phyloP scores from a whole-genome alignment of 2,888 invertebrate genomes.

The Schrankia costaestrigalis region DNA sequence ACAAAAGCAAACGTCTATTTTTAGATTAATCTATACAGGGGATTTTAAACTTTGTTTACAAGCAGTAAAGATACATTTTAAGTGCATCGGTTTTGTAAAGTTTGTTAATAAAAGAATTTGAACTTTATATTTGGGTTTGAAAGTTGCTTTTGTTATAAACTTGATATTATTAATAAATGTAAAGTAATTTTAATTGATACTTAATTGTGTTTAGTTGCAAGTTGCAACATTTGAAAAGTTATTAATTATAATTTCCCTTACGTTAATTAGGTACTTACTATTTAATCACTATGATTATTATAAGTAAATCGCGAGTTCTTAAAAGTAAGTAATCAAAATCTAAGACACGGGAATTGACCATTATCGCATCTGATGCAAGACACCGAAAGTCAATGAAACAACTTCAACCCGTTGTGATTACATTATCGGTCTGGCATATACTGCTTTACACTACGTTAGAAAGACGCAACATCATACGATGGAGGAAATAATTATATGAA shows the following conservation, averaged over 20 bases:
- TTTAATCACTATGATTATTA: not conserved
- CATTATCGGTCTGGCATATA: too few relatives aligned
- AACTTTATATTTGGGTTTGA: not conserved
- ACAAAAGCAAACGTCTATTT: not conserved
- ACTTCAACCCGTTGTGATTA: too few relatives aligned
- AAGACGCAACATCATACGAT: too few relatives aligned
- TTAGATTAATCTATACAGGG: not conserved
- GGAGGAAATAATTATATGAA: too few relatives aligned
- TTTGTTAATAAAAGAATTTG: not conserved
- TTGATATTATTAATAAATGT: constrained; percentile 24
- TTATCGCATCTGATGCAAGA: too few relatives aligned
- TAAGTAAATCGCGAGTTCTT: not conserved
- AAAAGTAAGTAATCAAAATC: not conserved
- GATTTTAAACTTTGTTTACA: constrained; percentile 4
- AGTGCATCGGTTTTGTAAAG: not conserved
- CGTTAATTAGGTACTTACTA: too few relatives aligned
- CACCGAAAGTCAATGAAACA: too few relatives aligned
- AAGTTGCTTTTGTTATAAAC: not conserved
- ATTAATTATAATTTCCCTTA: too few relatives aligned
- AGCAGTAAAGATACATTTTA: constrained; percentile 8
- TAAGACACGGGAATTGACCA: not conserved
- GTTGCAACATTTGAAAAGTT: constrained; percentile 16
- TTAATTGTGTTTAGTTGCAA: constrained; percentile 33
- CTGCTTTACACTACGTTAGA: too few relatives aligned
- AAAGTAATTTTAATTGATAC: constrained; percentile 31